Evolutionary conservation across 1,140 invertebrate genomes (phyloP).

Genomic region (Choristoneura fumiferana): DNA sequence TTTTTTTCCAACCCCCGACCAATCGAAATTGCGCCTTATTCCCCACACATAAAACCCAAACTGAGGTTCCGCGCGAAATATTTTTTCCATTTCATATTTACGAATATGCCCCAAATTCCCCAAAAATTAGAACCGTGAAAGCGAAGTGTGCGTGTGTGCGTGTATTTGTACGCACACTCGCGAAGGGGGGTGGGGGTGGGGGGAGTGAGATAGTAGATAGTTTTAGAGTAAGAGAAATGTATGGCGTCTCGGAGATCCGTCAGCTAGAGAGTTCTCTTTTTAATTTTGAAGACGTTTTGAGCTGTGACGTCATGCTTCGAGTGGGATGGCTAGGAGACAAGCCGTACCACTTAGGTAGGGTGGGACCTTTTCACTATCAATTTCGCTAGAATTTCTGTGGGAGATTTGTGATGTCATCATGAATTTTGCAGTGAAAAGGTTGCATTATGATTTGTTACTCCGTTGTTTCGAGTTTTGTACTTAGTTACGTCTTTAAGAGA

Average conservation of each 20-base stretch:
- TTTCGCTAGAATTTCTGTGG: too few species aligned
- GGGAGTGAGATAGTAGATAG: conserved; percentile 63
- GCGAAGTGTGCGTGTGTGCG: conserved; percentile 46
- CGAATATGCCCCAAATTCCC: conserved; percentile 78
- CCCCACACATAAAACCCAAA: conserved; percentile 38
- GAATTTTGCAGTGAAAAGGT: too few species aligned
- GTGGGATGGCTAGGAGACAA: too few species aligned
- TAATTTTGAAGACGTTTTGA: conserved; percentile 30
- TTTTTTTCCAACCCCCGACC: conserved; percentile 65
- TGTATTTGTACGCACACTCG: conserved; percentile 56
- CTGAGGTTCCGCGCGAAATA: conserved; percentile 57
- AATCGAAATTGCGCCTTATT: conserved; percentile 43
- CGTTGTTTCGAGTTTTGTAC: too few species aligned
- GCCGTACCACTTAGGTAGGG: too few species aligned
- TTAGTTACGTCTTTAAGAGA: too few species aligned
- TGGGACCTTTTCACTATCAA: too few species aligned
- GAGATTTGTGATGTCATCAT: too few species aligned
- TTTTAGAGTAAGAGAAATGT: conserved; percentile 64
- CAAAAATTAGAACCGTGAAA: conserved; percentile 79
- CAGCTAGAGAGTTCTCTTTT: conserved; percentile 32
- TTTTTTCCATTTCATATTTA: conserved; percentile 79
- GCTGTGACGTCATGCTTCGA: neutral
- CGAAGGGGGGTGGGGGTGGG: conserved; percentile 30
- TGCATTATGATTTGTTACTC: too few species aligned
- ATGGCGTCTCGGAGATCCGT: conserved; percentile 35